Conservation (phyloP, 2,888 invertebrate species). For the Pristionchus maxplancki region DNA sequence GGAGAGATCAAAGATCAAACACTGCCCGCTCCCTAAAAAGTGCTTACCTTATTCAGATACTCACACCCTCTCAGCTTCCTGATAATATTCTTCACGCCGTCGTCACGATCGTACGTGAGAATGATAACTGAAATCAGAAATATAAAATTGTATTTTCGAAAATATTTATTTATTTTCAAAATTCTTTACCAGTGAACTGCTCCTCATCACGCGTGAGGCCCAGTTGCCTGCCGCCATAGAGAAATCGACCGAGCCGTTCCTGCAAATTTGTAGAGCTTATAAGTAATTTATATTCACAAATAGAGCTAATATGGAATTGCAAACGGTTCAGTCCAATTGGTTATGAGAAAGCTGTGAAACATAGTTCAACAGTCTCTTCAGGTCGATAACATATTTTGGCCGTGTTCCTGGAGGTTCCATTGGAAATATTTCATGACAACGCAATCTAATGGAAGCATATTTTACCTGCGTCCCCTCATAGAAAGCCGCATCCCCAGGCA, state of each 20-base stretch:
- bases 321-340: no score
- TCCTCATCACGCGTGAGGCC: not conserved
- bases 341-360: no score
- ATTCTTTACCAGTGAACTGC: slow-evolving; percentile 39
- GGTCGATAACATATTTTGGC: no score
- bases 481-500: slow-evolving; percentile 69
- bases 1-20: no score
- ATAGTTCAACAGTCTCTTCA: no score
- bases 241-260: no score
- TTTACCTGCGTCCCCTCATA: slow-evolving; percentile 55
- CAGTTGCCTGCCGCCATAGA: not conserved
- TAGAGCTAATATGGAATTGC: no score
- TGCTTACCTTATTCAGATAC: slow-evolving; percentile 92
- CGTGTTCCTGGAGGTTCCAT: no score
- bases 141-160: not conserved
- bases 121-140: slow-evolving; percentile 84
- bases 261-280: no score
- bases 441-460: no score
- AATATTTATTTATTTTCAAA: no score
- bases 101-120: slow-evolving; percentile 93
- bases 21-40: not conserved
- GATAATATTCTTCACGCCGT: slow-evolving; percentile 90
- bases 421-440: not conserved
- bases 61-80: slow-evolving; percentile 92
- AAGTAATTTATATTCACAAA: no score